A percentile compares a stretch with the other conserved stretches of the same genome.
Conservation (phyloP, 2,888 invertebrate species). For the Drosophila colorata region DNA sequence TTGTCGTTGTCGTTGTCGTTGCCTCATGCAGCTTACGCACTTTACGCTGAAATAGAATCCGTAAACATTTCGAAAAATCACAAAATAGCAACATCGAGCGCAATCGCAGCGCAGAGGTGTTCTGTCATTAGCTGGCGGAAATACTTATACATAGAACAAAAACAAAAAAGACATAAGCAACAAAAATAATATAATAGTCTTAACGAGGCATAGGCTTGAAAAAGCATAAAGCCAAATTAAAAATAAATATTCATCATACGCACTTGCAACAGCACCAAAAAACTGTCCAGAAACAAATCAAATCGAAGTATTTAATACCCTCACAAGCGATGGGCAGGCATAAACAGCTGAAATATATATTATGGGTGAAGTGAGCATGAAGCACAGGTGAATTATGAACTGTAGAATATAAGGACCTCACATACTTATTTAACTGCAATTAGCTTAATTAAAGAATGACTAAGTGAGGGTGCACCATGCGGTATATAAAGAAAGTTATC, state of each 20-base stretch:
- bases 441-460: no score
- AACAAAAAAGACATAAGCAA: constrained; percentile 6
- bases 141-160: constrained; percentile 35
- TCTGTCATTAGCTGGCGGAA: constrained; percentile 68
- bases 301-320: constrained; percentile 13
- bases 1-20: constrained; percentile 1
- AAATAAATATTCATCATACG: constrained; percentile 65
- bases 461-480: no score
- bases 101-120: constrained; percentile 32
- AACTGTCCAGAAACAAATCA: no score
- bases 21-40: constrained; percentile 73
- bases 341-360: no score
- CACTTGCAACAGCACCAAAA: constrained; percentile 40
- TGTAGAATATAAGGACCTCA: no score
- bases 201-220: constrained; percentile 30
- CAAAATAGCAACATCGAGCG: constrained; percentile 28
- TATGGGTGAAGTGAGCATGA: no score
- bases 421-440: no score
- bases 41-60: constrained; percentile 60
- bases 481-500: no score
- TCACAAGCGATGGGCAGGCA: background rate
- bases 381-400: no score
- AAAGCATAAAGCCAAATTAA: constrained; percentile 35
- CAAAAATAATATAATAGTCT: constrained; percentile 33
- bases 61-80: constrained; percentile 35